Percentiles rank a stretch among this genome's conserved stretches.
Conservation (phyloP, 2,888 invertebrate species). For the Lithophane ornitopus region DNA sequence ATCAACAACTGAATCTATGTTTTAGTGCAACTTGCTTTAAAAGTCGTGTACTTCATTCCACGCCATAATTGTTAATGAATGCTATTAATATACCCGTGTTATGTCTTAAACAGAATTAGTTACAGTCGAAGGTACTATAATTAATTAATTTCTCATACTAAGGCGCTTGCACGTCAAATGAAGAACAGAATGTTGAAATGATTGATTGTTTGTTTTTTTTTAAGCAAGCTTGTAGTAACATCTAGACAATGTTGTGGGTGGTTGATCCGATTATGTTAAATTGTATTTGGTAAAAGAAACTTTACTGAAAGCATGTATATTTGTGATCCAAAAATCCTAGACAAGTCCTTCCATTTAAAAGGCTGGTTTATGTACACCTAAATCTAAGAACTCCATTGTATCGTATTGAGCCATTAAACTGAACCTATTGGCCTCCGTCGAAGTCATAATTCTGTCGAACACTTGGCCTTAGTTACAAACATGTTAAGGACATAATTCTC, state of each 20-base stretch:
- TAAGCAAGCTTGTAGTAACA: conserved; percentile 40
- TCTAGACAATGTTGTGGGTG: conserved; percentile 60
- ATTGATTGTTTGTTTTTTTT: conserved; percentile 59
- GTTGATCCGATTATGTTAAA: conserved; percentile 54
- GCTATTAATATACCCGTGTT: conserved; percentile 61
- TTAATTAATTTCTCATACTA: conserved; percentile 56
- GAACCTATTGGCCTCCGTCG: conserved; percentile 38
- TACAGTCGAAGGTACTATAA: conserved; percentile 50
- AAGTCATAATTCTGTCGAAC: conserved; percentile 45
- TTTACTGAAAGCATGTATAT: conserved; percentile 11
- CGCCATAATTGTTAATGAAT: conserved; percentile 64
- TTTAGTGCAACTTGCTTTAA: conserved; percentile 55
- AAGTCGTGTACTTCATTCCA: conserved; percentile 60
- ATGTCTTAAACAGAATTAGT: conserved; percentile 59
- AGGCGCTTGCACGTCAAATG: conserved; percentile 30
- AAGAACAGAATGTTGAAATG: conserved; percentile 57
- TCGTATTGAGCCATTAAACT: conserved; percentile 49
- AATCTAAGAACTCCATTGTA: conserved; percentile 34
- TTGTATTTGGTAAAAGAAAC: conserved; percentile 43
- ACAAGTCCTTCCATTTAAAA: neutral
- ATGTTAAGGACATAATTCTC: conserved; percentile 54
- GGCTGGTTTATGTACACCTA: neutral
- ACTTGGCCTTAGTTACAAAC: conserved; percentile 50
- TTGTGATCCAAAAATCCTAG: conserved; percentile 3
- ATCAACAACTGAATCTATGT: conserved; percentile 52